Evolutionary conservation across 2,113 vertebrate species (phyloP), one percentile per base, ranked within the genome.

Genomic region (Dryoscopus gambensis): DNA sequence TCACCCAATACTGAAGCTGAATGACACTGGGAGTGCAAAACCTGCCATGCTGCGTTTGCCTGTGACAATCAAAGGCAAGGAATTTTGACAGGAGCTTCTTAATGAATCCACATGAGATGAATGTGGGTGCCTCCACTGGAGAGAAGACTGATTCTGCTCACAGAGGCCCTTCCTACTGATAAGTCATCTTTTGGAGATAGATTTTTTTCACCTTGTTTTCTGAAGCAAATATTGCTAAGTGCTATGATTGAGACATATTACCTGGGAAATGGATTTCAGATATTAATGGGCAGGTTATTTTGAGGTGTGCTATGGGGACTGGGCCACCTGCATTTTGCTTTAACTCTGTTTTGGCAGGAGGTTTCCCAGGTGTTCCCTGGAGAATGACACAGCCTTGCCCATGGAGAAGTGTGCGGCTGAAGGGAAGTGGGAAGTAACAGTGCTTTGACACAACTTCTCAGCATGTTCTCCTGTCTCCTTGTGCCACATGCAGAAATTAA

Each of bases 331-430:
- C 10, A 37, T 63, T 88, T 85, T 1, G 2, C 52, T 67, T 85
- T 57, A 82, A 23, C 15, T 87, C 50, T 84, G 15, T 10, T 71
- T 92, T 64, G 57, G 35, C 64, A 76, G 52, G 22, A 78, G 37
- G 5, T 59, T 13, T 63, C 17, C 23, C 14, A 70, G 12, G 15
- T 82, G 57, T 24, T 70, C 31, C 31, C 30, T 0, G 1, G 19
- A 50, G 55, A 81, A 87, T 44, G 40, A 64, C 73, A 59, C 16
- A 75, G 31, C 62, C 47, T 68, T 88, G 52, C 23, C 57, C 8
- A 5, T 0, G 2, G 42, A 63, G 39, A 71, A 73, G 7, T 0
- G 0, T 59, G 55, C 50, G 42, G 33, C 37, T 6, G 2, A 63
- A 50, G 18, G 19, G 15, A n/a, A 74, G 7, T 1, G 2, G 47